Evolutionary conservation across 2,888 invertebrate species (phyloP).

Genomic region (Drymonia ruficornis): DNA sequence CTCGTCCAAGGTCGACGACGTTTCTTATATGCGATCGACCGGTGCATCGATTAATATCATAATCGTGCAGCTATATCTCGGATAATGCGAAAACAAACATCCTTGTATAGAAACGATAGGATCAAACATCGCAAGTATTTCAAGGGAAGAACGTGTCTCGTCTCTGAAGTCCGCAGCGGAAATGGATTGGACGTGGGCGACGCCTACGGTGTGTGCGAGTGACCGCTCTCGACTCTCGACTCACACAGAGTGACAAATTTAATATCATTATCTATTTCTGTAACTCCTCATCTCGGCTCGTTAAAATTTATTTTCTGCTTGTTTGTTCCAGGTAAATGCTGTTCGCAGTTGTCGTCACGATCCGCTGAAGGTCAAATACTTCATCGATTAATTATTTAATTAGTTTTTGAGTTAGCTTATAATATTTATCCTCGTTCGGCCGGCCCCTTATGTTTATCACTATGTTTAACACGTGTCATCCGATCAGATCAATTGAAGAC

Average conservation of each 20-base stretch:
- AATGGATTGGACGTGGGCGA: slow-evolving; percentile 74
- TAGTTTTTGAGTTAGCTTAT: slow-evolving; percentile 20
- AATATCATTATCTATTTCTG: slow-evolving; percentile 67
- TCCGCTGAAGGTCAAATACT: slow-evolving; percentile 42
- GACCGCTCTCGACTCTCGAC: slow-evolving; percentile 64
- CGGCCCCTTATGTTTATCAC: slow-evolving; percentile 26
- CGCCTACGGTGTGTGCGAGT: slow-evolving; percentile 66
- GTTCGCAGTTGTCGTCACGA: slow-evolving; percentile 37
- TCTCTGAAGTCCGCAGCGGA: slow-evolving; percentile 65
- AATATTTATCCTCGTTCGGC: slow-evolving; percentile 24
- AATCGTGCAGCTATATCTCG: slow-evolving; percentile 15
- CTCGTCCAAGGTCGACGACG: slow-evolving; percentile 73
- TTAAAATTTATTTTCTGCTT: slow-evolving; percentile 47
- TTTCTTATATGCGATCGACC: slow-evolving; percentile 55
- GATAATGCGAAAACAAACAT: slow-evolving; percentile 8
- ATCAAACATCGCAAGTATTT: slow-evolving; percentile 43
- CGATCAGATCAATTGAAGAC: slow-evolving; percentile 27
- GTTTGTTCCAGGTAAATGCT: slow-evolving; percentile 62
- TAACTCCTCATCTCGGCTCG: slow-evolving; percentile 42
- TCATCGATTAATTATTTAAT: slow-evolving; percentile 33
- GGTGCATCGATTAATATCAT: slow-evolving; percentile 51
- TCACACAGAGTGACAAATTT: slow-evolving; percentile 65
- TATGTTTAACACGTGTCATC: slow-evolving; percentile 33
- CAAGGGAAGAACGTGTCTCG: slow-evolving; percentile 58
- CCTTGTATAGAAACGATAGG: slow-evolving; percentile 21